A percentile compares a stretch with the other conserved stretches of the same genome.
Evolutionary conservation across 2,113 vertebrate genomes (phyloP).

Genomic region (Vireo altiloquus): DNA sequence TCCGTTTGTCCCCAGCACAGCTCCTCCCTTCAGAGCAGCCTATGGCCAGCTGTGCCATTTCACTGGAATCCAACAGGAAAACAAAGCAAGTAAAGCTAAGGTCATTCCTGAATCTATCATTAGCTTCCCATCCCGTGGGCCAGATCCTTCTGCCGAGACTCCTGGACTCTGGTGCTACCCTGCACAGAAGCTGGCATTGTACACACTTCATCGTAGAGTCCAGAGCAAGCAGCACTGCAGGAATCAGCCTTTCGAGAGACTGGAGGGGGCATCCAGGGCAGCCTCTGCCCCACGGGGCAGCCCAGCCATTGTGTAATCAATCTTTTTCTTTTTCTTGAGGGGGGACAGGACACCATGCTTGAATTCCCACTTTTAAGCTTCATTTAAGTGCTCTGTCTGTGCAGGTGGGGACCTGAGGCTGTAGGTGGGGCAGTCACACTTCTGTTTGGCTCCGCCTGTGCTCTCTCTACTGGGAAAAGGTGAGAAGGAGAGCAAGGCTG

Average conservation of each 20-base stretch:
- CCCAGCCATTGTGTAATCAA: not conserved
- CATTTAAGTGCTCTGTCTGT: not conserved
- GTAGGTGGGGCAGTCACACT: not conserved
- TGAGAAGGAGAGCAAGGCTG: not conserved
- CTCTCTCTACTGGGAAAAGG: not conserved
- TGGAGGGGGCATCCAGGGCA: not conserved
- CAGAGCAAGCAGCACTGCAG: not conserved
- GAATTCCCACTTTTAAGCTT: not conserved
- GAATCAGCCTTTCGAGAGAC: accelerated
- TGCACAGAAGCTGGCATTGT: not conserved
- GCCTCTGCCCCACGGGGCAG: not conserved
- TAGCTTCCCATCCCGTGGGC: not conserved
- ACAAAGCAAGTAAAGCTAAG: not conserved
- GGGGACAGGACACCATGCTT: not conserved
- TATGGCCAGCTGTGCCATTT: not conserved
- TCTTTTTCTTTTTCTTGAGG: not conserved
- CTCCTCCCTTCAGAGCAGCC: not conserved
- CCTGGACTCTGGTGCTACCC: not conserved
- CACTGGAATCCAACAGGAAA: not conserved
- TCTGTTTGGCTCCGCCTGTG: accelerated
- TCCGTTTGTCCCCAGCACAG: not conserved
- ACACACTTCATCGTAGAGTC: not conserved
- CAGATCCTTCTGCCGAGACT: not conserved
- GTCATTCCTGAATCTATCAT: not conserved
- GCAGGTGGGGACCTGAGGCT: not conserved